A percentile compares a stretch with the other conserved stretches of the same genome.
Conservation (phyloP, 2,797 vertebrate species). For the Acrossocheilus fasciatus region DNA sequence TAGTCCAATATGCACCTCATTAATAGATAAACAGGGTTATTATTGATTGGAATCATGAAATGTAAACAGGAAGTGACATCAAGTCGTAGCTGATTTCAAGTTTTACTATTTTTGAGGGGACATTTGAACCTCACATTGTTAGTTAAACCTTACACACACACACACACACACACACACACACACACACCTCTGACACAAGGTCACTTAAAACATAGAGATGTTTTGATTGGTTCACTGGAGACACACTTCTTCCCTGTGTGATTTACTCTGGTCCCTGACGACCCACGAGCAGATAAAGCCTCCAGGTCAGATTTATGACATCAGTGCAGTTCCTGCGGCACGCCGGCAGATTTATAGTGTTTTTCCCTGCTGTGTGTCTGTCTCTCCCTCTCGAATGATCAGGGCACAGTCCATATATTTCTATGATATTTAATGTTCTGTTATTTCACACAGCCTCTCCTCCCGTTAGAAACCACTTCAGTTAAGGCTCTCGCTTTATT, state of each 20-base stretch:
- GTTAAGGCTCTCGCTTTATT: background rate
- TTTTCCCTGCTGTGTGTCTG: slow-evolving; percentile 33
- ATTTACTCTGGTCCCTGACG: slow-evolving; percentile 52
- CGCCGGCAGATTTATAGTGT: slow-evolving; percentile 45
- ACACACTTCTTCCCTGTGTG: slow-evolving; percentile 42
- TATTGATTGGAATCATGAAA: background rate
- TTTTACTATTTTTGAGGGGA: background rate
- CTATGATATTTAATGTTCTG: slow-evolving; percentile 22
- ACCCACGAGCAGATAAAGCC: slow-evolving; percentile 45
- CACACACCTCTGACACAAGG: slow-evolving; percentile 40
- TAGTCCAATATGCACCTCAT: background rate
- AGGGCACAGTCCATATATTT: slow-evolving; percentile 43
- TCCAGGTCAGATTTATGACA: slow-evolving; percentile 55
- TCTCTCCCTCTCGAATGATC: slow-evolving; percentile 25
- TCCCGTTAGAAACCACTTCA: background rate
- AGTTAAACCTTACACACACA: background rate
- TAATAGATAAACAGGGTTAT: background rate
- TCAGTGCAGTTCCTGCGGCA: slow-evolving; percentile 26
- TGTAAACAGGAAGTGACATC: background rate
- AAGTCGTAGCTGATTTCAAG: background rate
- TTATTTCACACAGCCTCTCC: background rate
- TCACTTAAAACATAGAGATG: slow-evolving; percentile 27
- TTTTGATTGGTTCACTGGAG: slow-evolving; percentile 39
- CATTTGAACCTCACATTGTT: background rate
- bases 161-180: background rate